Conservation (phyloP, 2,888 invertebrate genomes). For the Synanthedon andrenaeformis region DNA sequence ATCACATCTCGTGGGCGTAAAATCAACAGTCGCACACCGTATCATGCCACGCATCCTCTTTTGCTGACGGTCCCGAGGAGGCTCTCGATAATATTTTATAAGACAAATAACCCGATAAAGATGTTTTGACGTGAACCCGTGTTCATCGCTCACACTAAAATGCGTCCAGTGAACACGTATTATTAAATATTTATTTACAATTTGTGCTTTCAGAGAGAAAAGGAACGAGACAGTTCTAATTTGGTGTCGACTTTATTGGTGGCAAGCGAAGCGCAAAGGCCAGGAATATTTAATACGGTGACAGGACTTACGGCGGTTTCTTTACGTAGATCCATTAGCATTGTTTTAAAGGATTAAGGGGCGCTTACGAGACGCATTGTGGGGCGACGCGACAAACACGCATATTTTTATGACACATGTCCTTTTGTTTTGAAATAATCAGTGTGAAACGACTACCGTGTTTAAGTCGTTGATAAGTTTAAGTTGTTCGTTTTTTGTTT, state of each 20-base stretch:
- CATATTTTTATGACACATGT: constrained; percentile 65
- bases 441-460: constrained; percentile 59
- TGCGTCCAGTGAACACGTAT: constrained; percentile 64
- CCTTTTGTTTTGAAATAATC: constrained; percentile 46
- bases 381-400: constrained; percentile 36
- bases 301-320: constrained; percentile 55
- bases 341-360: constrained; percentile 68
- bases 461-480: constrained; percentile 38
- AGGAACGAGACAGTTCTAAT: constrained; percentile 54
- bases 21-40: constrained; percentile 61
- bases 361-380: constrained; percentile 43
- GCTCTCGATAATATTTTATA: constrained; percentile 70
- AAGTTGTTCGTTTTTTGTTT: constrained; percentile 16
- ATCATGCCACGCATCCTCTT: constrained; percentile 58
- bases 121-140: constrained; percentile 70
- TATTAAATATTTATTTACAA: constrained; percentile 66
- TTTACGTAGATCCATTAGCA: constrained; percentile 66
- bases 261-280: constrained; percentile 62
- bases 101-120: constrained; percentile 71
- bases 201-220: constrained; percentile 51
- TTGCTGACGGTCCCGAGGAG: constrained; percentile 67
- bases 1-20: constrained; percentile 63
- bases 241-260: constrained; percentile 66
- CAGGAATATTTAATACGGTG: constrained; percentile 52
- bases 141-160: constrained; percentile 70